Evolutionary conservation across 2,113 vertebrate genomes (phyloP).

Genomic region (Tetrao urogallus): DNA sequence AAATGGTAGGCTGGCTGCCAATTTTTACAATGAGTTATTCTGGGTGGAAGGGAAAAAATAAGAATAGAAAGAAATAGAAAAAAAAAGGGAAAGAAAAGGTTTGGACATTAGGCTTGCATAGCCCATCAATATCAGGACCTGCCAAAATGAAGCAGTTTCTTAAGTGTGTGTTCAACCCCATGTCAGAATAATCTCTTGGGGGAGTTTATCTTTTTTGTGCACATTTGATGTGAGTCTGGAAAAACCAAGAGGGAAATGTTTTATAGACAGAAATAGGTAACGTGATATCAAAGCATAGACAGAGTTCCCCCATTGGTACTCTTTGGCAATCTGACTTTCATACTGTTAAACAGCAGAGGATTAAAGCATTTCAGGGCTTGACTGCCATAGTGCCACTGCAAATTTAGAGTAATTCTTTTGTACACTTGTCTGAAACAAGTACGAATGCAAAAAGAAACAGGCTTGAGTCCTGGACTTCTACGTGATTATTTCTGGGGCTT

Average conservation of each 20-base stretch:
- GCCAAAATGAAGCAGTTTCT: conserved; percentile 57
- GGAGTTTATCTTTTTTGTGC: conserved; percentile 62
- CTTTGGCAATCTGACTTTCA: conserved; percentile 74
- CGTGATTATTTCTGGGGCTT: background rate
- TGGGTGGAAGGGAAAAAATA: background rate
- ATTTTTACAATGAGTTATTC: conserved; percentile 78
- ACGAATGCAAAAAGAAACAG: background rate
- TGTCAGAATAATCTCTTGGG: conserved; percentile 27
- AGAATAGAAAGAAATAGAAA: background rate
- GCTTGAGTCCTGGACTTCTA: background rate
- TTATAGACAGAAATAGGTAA: conserved; percentile 74
- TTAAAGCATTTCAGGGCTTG: conserved; percentile 62
- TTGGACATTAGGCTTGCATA: conserved; percentile 66
- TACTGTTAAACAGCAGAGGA: conserved; percentile 58
- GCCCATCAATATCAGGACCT: conserved; percentile 51
- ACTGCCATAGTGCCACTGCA: conserved; percentile 39
- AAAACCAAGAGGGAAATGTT: conserved; percentile 61
- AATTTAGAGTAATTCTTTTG: conserved; percentile 39
- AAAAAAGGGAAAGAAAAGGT: conserved; percentile 1
- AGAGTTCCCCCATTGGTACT: conserved; percentile 63
- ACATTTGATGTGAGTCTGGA: conserved; percentile 34
- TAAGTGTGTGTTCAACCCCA: background rate
- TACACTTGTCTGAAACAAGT: conserved; percentile 30
- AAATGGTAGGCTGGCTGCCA: conserved; percentile 81
- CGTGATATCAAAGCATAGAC: conserved; percentile 63